Evolutionary conservation across 2,113 vertebrate species (phyloP), one percentile per base, ranked within the genome.

Genomic region (Progne subis): DNA sequence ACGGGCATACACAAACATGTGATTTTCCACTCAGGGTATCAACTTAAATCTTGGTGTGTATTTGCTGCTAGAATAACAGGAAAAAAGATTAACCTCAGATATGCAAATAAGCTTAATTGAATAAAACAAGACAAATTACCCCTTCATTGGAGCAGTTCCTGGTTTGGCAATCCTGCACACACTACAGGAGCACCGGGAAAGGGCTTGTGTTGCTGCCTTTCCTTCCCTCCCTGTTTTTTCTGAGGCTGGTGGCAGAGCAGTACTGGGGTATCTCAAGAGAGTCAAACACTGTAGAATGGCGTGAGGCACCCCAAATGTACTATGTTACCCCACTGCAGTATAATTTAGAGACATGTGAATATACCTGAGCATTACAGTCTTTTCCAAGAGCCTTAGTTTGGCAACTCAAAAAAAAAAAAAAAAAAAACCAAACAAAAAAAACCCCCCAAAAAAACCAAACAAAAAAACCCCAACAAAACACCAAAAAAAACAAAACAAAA

Each of bases 51-150:
- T 85, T 90, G 61, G 50, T 87, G 47, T 82, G 31, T 74, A 18
- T 88, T 92, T 92, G 64, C 86, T 92, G 77, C 86, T 83, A 71
- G 53, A 88, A 70, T 77, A 88, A 86, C 80, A 82, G 69, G 86
- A 95, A 92, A 70, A 78, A 90, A 93, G 53, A 90, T 95, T 90
- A 86, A 92, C 77, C 72, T 91, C 69, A 92, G 95, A 94, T 94
- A 97, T 96, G 95, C 92, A 97, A 96, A 97, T 90, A 64, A 88
- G 39, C 44, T 93, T 94, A 95, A 94, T 77, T 96, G 85, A 94
- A 86, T 94, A 82, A 94, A 96, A 86, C 1, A 6, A 56, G 82
- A 94, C 90, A 95, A 95, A 96, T 96, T 80, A 47, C 75, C 49
- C 64, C n/a, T n/a, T 67, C 2, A 25, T 5, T 26, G 23, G 56